Evolutionary conservation across 1,140 invertebrate genomes (phyloP).

Genomic region (Bombus waltoni): DNA sequence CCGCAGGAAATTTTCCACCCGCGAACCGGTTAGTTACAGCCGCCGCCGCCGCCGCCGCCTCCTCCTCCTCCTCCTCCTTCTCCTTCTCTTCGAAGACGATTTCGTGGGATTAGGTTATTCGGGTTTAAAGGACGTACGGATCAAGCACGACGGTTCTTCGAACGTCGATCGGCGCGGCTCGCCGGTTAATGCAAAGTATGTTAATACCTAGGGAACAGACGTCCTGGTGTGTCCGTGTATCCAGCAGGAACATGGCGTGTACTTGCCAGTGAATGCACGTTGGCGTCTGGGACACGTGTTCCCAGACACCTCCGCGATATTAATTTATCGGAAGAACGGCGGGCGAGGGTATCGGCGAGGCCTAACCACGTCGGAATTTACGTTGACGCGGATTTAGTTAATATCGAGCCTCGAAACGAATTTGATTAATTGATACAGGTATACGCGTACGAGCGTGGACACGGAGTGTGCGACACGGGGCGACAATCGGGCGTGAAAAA

Average conservation of each 20-base stretch:
- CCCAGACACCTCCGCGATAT: neutral
- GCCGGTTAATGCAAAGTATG: neutral
- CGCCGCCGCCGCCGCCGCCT: no score
- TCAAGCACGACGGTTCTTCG: neutral
- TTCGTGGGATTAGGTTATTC: neutral
- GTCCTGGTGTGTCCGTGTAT: neutral
- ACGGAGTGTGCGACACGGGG: no score
- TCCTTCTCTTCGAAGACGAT: neutral
- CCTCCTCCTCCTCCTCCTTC: no score
- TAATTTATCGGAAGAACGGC: slow-evolving; percentile 1
- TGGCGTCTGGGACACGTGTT: neutral
- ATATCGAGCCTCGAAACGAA: neutral
- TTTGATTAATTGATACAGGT: neutral
- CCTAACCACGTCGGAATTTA: neutral
- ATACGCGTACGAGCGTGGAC: no score
- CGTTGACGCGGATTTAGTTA: neutral
- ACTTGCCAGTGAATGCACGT: neutral
- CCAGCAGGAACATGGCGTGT: neutral
- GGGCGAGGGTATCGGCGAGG: neutral
- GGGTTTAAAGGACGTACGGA: neutral
- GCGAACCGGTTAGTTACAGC: neutral
- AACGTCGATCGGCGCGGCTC: neutral
- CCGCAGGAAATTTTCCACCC: slow-evolving; percentile 47
- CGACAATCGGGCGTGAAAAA: neutral
- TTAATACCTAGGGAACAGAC: no score